Base-by-base conservation (phyloP, 2,888 invertebrate genomes). In the Pyrocoelia pectoralis region DNA sequence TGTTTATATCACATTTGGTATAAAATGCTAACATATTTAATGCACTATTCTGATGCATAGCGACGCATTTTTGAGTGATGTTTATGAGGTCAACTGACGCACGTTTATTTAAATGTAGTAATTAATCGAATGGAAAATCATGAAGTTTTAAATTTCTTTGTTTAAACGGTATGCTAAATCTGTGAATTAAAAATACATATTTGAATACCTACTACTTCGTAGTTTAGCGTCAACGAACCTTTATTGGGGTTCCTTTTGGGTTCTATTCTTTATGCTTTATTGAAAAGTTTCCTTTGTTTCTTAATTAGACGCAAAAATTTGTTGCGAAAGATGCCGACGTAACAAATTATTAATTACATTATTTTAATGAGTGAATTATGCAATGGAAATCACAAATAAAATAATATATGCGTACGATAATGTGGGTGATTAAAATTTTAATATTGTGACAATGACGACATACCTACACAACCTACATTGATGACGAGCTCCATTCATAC, bases 401-500 rank as follows among this genome's bases (percentile, higher is more conserved):
- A 46, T 18, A 15, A 46, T 46, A 13, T 28, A 29, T 14, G 29
- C 24, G 50, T 17, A 10, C 33, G 60, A 43, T 60, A 24, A 33
- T 54, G 48, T 40, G 17, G 46, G 29, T 53, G 49, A 52, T 51
- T 52, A 58, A 58, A 66, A 65, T 63, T 46, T 18, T 55, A 65
- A 63, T 51, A 55, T 24, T 55, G 49, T 56, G 52, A 52, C 46
- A 29, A 67, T 69, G 69, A 69, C 65, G 69, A 62, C 66, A 68
- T 65, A 63, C 54, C 38, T 51, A 46, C 46, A 49, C 69, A 61
- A 55, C 67, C 70, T 68, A 69, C 70, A 66, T 50, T 60, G 55
- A 68, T 70, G 70, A 70, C 70, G 69, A 65, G 52, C 58, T 68
- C 64, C 70, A 67, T 69, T 68, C 70, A 68, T 61, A 65, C 59